These are phyloP conservation scores for Argya squamiceps DNA, from an alignment of 2,797 vertebrate species.

Conservation along the genomic window DNA sequence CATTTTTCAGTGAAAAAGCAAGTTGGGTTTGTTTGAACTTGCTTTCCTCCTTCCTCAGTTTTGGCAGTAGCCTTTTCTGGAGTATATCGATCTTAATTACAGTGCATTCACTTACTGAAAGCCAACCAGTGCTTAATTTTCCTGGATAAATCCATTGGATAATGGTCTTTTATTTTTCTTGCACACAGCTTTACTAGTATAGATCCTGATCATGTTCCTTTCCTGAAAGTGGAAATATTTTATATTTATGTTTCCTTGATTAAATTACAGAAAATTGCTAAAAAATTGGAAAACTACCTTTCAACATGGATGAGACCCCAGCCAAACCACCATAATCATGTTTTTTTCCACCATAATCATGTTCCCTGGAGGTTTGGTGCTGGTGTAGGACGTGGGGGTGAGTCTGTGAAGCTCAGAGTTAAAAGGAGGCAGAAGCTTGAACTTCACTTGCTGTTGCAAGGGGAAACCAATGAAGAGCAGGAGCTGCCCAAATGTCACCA, in stretches of 20 bases:
- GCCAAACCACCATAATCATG: neutral
- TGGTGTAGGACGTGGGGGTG: neutral
- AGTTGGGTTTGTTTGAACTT: neutral
- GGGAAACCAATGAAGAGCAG: neutral
- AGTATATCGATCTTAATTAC: neutral
- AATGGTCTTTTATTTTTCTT: neutral
- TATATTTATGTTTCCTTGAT: neutral
- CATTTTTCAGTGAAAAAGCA: neutral
- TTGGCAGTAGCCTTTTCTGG: neutral
- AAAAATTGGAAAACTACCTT: neutral
- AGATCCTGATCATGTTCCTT: neutral
- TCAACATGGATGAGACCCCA: neutral
- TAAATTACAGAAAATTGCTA: neutral
- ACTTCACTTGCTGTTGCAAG: neutral
- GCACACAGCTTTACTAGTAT: neutral
- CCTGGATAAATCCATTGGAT: neutral
- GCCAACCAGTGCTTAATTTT: neutral
- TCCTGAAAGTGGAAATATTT: neutral
- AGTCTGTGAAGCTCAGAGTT: neutral
- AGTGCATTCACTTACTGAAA: neutral
- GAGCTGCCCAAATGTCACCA: conserved; percentile 6
- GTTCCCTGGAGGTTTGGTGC: neutral
- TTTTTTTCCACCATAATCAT: neutral
- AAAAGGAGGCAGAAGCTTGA: neutral
- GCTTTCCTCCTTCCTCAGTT: neutral